Evolutionary conservation across 2,113 vertebrate genomes (phyloP).

Genomic region (Oreochromis niloticus): DNA sequence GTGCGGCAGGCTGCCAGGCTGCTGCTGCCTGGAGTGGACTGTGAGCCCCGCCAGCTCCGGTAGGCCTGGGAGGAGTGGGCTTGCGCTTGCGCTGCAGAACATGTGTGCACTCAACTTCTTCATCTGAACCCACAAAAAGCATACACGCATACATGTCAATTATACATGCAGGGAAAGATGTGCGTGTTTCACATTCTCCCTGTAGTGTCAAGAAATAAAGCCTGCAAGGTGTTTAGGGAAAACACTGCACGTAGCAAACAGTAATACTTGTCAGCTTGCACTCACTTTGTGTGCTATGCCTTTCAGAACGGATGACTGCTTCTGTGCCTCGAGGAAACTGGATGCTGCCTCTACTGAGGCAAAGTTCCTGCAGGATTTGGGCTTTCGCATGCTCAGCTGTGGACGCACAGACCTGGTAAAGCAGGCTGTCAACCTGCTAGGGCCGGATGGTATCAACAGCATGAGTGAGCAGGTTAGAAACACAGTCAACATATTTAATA

Average conservation of each 20-base stretch:
- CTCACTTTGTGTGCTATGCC: constrained; percentile 12
- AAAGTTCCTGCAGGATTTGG: constrained; percentile 96
- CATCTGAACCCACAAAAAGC: neutral
- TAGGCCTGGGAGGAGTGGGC: constrained; percentile 63
- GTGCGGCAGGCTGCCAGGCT: constrained; percentile 94
- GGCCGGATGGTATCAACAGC: constrained; percentile 94
- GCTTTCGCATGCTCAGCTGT: constrained; percentile 99
- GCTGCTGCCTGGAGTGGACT: constrained; percentile 93
- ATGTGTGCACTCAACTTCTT: neutral
- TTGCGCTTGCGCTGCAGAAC: neutral
- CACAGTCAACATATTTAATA: constrained; percentile 26
- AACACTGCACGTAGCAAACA: neutral
- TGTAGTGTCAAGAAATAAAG: neutral
- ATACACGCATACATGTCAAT: neutral
- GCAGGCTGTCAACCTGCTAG: constrained; percentile 91
- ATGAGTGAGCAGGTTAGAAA: constrained; percentile 92
- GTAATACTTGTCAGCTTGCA: neutral
- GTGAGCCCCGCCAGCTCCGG: constrained; percentile 95
- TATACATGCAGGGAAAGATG: neutral
- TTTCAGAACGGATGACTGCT: constrained; percentile 93
- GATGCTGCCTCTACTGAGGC: constrained; percentile 93
- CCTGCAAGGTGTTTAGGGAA: neutral
- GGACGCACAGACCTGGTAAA: constrained; percentile 95
- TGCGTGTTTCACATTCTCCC: neutral
- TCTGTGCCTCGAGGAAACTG: constrained; percentile 93